Base-by-base conservation (phyloP, 2,888 invertebrate genomes). In the Diaperis boleti region DNA sequence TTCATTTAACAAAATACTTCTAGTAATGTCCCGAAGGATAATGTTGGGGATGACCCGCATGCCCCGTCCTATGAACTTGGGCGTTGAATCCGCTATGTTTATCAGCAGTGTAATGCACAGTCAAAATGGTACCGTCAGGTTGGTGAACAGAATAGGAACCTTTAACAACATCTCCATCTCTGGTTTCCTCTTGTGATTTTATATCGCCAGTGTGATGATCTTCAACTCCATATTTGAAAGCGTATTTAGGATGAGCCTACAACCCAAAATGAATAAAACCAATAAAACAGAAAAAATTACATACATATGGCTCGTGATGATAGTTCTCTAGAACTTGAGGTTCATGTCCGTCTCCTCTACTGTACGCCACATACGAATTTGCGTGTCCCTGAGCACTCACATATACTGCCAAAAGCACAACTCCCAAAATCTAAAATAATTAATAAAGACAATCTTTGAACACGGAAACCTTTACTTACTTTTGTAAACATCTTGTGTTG, bases 111-210 rank as follows among this genome's bases (percentile, higher is more conserved):
- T 87, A 87, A 68, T 83, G 82, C 55, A 87, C 86, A 71, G 81
- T 85, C 71, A 87, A 81, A 62, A 85, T 74, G 37, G 86, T 85
- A 66, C 86, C 85, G 70, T 86, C 86, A 35, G 85, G 82, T 73
- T 86, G 85, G 29, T 86, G 81, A 60, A 86, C 81, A 69, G 86
- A 84, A 78, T 86, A 86, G 67, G 83, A 83, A 3, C 86, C 86
- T 39, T 81, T 82, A 8, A 86, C 86, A 63, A 79, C 76, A 69
- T 85, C 84, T 0, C 86, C 86, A 59, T 86, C 85, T 45, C 86
- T 81, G 11, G 79, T 74, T 73, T 86, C 86, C 18, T 82, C 79
- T 61, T 86, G 86, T 31, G 82, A 82, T 68, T 86, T 86, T 66
- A 84, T 82, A 70, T 86, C 86, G 10, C 85, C 86, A 0, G 86